Percentiles rank a stretch among this genome's conserved stretches.
These are phyloP conservation scores for Tetragonula clypearis DNA, from an alignment of 1,140 invertebrate species.

Conservation along the genomic window DNA sequence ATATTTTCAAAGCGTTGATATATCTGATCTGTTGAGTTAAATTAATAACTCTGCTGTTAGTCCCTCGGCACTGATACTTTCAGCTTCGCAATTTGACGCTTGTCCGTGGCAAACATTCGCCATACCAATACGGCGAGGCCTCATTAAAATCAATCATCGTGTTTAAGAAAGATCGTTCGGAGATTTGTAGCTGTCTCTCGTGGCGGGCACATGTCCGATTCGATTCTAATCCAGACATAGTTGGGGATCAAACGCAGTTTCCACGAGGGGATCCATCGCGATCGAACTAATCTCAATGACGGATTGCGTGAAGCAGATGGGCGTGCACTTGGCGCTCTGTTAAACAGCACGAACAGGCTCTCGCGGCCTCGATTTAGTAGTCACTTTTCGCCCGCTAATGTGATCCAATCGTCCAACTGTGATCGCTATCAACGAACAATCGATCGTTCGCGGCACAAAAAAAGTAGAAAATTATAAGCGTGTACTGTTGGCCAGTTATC, in stretches of 20 bases:
- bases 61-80: too few species aligned
- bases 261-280: not conserved
- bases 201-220: not conserved
- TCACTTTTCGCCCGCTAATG: not conserved
- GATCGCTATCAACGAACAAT: too few species aligned
- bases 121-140: not conserved
- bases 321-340: not conserved
- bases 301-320: conserved; percentile 13
- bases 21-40: too few species aligned
- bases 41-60: too few species aligned
- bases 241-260: conserved; percentile 2
- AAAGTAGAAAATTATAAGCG: too few species aligned
- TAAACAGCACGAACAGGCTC: not conserved
- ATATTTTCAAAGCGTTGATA: too few species aligned
- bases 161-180: not conserved
- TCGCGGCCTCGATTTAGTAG: not conserved
- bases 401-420: too few species aligned
- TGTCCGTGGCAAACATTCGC: too few species aligned
- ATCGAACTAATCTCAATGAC: conserved; percentile 26
- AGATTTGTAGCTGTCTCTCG: not conserved
- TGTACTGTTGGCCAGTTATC: too few species aligned
- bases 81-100: too few species aligned
- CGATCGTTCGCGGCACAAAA: too few species aligned
- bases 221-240: conserved; percentile 19
- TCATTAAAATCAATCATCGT: not conserved